Conservation (phyloP, 2,888 invertebrate species). For the Drosophila heteroneura region DNA sequence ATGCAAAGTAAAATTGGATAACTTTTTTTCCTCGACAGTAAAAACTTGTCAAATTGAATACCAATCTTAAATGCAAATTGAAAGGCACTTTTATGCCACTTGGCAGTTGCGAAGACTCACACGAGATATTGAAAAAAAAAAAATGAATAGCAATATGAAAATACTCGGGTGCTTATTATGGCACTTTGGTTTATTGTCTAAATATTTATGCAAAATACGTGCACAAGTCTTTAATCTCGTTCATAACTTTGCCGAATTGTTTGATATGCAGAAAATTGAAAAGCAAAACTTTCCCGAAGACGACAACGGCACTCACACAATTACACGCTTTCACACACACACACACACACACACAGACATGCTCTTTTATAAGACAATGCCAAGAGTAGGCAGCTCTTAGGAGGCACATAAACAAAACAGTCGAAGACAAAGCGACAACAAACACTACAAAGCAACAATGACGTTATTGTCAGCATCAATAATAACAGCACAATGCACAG, state of each 20-base stretch:
- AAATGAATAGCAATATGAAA: conserved; percentile 11
- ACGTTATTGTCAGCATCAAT: conserved; percentile 21
- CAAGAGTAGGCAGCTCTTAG: conserved; percentile 53
- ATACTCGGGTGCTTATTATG: conserved; percentile 46
- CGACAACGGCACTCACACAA: conserved; percentile 12
- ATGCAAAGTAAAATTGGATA: not conserved
- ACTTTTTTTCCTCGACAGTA: conserved; percentile 1
- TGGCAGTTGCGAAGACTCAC: conserved; percentile 65
- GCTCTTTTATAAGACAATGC: conserved; percentile 61
- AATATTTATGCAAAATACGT: conserved; percentile 80
- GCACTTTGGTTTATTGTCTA: conserved; percentile 52
- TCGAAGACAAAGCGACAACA: conserved; percentile 19
- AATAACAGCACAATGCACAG: conserved; percentile 39
- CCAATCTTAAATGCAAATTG: conserved; percentile 62
- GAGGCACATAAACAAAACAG: conserved; percentile 36
- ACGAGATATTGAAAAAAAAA: conserved; percentile 37
- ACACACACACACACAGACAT: not conserved
- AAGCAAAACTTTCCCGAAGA: conserved; percentile 58
- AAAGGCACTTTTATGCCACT: conserved; percentile 40
- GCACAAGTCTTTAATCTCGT: conserved; percentile 72
- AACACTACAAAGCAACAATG: conserved; percentile 28
- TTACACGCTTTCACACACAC: conserved; percentile 3
- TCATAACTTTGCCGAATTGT: conserved; percentile 59
- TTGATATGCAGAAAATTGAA: conserved; percentile 76
- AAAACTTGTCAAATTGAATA: conserved; percentile 53